Evolutionary conservation across 92 coral and sea anemone genomes (phyloP).

Genomic region (Scolanthus callimorphus): DNA sequence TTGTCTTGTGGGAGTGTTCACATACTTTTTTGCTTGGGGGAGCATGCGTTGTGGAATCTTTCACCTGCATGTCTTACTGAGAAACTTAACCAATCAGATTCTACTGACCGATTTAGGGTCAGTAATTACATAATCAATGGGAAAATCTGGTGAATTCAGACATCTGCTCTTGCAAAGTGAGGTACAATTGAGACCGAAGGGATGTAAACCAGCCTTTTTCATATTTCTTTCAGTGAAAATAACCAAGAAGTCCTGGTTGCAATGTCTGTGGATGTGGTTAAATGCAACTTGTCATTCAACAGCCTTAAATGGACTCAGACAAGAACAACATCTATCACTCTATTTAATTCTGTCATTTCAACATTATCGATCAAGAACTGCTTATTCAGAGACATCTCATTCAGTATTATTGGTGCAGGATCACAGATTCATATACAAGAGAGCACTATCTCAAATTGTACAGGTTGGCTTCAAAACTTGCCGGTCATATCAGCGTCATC

Average conservation of each 20-base stretch:
- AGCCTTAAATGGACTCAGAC: constrained; percentile 30
- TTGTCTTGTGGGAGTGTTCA: too few relatives aligned
- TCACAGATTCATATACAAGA: constrained; percentile 21
- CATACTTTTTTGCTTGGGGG: too few relatives aligned
- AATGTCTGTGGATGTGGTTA: constrained; percentile 20
- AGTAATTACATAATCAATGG: too few relatives aligned
- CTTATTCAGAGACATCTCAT: constrained; percentile 1
- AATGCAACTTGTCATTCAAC: constrained; percentile 29
- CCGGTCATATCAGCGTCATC: constrained; percentile 35
- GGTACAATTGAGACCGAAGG: too few relatives aligned
- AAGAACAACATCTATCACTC: not conserved
- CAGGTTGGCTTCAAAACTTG: constrained; percentile 16
- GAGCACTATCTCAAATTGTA: constrained; percentile 9
- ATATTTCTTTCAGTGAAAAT: not conserved
- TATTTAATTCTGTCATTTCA: constrained; percentile 26
- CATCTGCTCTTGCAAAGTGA: too few relatives aligned
- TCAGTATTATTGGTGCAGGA: constrained; percentile 38
- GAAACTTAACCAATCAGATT: too few relatives aligned
- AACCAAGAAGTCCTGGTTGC: constrained; percentile 20
- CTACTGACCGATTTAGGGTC: too few relatives aligned
- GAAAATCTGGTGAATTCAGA: too few relatives aligned
- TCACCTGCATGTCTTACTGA: too few relatives aligned
- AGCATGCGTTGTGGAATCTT: too few relatives aligned
- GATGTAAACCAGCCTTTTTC: not conserved
- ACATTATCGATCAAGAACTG: constrained; percentile 18